A percentile compares a stretch with the other conserved stretches of the same genome.
Conservation (phyloP, 2,797 vertebrate species). For the Sebastes hubbsi region DNA sequence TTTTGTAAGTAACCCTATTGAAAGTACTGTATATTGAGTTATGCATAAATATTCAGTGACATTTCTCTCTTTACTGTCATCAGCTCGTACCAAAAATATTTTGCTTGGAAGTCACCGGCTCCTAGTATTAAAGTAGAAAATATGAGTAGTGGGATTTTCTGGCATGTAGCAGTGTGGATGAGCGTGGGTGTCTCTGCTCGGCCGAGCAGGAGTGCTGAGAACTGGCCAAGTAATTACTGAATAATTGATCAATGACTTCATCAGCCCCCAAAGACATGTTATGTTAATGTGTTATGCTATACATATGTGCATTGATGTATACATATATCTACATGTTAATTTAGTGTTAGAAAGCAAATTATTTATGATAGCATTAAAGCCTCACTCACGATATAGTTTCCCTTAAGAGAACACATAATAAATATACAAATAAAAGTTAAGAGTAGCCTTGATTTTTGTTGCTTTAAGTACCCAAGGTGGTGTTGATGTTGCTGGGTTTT, state of each 20-base stretch:
- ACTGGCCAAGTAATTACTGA: neutral
- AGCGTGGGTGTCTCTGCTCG: neutral
- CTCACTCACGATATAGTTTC: neutral
- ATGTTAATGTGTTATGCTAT: neutral
- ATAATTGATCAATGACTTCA: slow-evolving; percentile 14
- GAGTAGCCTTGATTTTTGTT: neutral
- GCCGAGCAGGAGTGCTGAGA: too few relatives aligned
- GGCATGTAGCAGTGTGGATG: neutral
- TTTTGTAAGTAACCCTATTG: neutral
- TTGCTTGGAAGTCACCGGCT: neutral
- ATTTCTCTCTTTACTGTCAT: neutral
- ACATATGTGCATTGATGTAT: neutral
- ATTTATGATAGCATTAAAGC: neutral
- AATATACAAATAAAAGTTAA: neutral
- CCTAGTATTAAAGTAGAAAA: neutral
- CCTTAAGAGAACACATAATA: neutral
- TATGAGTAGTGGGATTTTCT: neutral
- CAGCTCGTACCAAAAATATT: neutral
- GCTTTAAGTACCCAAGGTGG: neutral
- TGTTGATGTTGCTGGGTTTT: neutral
- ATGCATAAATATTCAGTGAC: neutral
- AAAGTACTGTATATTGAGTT: neutral
- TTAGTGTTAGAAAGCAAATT: neutral
- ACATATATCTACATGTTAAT: neutral
- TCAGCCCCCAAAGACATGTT: neutral